Percentiles rank a stretch among this genome's conserved stretches.
Evolutionary conservation across 92 coral and sea anemone genomes (phyloP).

Genomic region (Actinostola sp.): DNA sequence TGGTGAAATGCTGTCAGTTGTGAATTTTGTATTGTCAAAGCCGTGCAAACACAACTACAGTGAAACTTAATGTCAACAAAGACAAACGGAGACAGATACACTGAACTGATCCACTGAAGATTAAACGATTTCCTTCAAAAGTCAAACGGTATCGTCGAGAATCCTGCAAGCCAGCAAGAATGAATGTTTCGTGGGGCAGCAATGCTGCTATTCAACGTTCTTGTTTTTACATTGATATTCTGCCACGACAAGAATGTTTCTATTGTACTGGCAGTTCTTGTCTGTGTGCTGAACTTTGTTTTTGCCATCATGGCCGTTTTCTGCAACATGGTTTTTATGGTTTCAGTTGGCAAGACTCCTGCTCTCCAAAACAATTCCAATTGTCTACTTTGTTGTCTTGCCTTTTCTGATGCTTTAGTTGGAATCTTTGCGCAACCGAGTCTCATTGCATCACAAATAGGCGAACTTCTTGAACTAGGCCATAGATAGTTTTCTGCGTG

Average conservation of each 20-base stretch:
- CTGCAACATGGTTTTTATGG: conserved; percentile 2
- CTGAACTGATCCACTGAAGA: too few relatives aligned
- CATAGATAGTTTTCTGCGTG: too few relatives aligned
- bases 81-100: too few relatives aligned
- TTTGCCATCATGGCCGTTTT: conserved; percentile 6
- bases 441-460: conserved; percentile 10
- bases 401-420: conserved; percentile 23
- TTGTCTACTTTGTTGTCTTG: conserved; percentile 22
- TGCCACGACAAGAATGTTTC: background rate
- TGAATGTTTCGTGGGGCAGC: too few relatives aligned
- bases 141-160: too few relatives aligned
- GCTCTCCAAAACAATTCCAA: conserved; percentile 16
- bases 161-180: too few relatives aligned
- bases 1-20: too few relatives aligned
- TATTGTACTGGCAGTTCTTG: background rate
- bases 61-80: too few relatives aligned
- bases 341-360: background rate
- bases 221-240: conserved; percentile 14
- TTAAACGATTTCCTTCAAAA: too few relatives aligned
- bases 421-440: conserved; percentile 20
- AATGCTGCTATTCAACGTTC: too few relatives aligned
- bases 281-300: conserved; percentile 12
- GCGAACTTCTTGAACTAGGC: conserved; percentile 17
- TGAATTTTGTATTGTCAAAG: too few relatives aligned
- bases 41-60: too few relatives aligned